Evolutionary conservation across 2,113 vertebrate species (phyloP), one percentile per base, ranked within the genome.

Genomic region (Synodontis membranacea): DNA sequence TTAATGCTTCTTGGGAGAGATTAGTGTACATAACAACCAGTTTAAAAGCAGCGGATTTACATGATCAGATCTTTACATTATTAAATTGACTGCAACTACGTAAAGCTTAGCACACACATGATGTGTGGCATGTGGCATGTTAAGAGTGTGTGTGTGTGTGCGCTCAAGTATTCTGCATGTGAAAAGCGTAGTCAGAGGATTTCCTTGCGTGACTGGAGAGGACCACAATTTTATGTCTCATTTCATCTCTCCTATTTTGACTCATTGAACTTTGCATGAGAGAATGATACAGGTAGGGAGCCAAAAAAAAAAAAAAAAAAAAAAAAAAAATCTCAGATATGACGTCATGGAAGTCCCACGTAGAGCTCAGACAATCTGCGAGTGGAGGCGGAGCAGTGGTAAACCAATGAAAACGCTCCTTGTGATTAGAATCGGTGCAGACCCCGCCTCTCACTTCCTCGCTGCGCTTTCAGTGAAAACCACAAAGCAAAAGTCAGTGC

Each of bases 341-440:
- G 68, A 85, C 86, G 39, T 90, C 86, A 90, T 86, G 88, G 90
- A 80, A 88, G 86, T 90, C 89, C 87, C 78, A 88, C 84, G 37
- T 72, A 86, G 56, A 50, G 68, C 76, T 88, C 54, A 70, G 86
- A 58, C 86, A 54, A 84, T 84, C 64, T 83, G 0, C 1, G 48
- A 48, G 72, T 84, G 72, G 82, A 56, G 72, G 89, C 11, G 74
- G 90, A 88, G 88, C 75, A 80, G 94, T 92, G 94, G 94, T 94
- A 93, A 94, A 93, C 93, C 93, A 93, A 76, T 93, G 92, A 93
- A 94, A 95, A 94, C 89, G 86, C 91, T 92, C 88, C 86, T 89
- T 92, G 81, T 92, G 90, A 91, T 79, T 82, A 60, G 64, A 91
- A 87, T 89, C 74, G 66, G 64, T 79, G 58, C 68, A 86, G 89